phyloP scores from a whole-genome alignment of 2,888 invertebrate species.

The Morpho helenor region DNA sequence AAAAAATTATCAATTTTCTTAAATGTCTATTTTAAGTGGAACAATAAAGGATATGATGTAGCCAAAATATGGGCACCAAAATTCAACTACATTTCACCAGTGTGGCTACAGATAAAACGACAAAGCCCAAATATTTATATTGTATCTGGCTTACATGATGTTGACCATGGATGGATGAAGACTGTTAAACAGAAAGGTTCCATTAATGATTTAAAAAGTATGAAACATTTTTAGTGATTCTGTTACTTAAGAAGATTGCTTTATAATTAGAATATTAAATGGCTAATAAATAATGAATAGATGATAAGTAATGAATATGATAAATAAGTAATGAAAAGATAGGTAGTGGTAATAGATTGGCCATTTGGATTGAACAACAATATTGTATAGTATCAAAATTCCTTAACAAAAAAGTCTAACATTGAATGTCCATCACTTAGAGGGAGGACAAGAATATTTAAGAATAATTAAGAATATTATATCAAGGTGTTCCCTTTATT shows the following conservation, averaged over 20 bases:
- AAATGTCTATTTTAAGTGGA: slow-evolving; percentile 86
- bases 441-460: no score
- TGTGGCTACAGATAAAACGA: slow-evolving; percentile 93
- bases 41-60: slow-evolving; percentile 94
- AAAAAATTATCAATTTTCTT: no score
- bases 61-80: slow-evolving; percentile 94
- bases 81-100: slow-evolving; percentile 94
- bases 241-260: slow-evolving; percentile 6
- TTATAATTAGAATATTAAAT: neutral
- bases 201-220: slow-evolving; percentile 79
- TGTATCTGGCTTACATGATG: slow-evolving; percentile 87
- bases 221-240: slow-evolving; percentile 26
- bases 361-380: no score
- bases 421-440: no score
- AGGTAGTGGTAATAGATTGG: no score
- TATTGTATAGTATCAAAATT: no score
- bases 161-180: slow-evolving; percentile 90
- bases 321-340: no score
- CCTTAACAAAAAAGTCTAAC: no score
- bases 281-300: no score
- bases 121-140: slow-evolving; percentile 81
- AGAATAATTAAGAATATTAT: no score
- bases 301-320: no score
- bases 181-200: slow-evolving; percentile 82
- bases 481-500: no score